A percentile compares a stretch with the other conserved stretches of the same genome.
Conservation (phyloP, 2,113 vertebrate species). For the Heptranchias perlo region DNA sequence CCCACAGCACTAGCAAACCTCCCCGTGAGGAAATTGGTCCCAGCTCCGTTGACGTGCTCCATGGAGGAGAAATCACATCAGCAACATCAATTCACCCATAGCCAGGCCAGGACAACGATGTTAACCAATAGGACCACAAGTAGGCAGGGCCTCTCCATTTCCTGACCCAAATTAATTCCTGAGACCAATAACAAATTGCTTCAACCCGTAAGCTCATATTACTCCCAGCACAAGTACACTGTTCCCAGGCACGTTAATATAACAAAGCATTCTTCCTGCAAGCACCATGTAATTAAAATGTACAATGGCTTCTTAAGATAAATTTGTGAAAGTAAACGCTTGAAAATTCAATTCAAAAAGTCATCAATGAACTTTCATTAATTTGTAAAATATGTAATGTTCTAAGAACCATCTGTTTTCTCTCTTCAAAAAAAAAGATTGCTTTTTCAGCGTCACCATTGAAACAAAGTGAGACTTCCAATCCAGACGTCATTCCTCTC, state of each 20-base stretch:
- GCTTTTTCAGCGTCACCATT: neutral
- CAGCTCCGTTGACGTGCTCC: too few relatives aligned
- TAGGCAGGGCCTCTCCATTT: too few relatives aligned
- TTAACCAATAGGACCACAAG: too few relatives aligned
- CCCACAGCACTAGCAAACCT: too few relatives aligned
- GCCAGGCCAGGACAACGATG: too few relatives aligned
- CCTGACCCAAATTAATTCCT: neutral
- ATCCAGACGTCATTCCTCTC: neutral
- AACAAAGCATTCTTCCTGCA: neutral
- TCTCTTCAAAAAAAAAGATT: neutral
- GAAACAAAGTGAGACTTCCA: neutral
- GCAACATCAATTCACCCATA: neutral
- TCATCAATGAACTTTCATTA: neutral
- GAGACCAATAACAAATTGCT: neutral
- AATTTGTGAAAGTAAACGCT: neutral
- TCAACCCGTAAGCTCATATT: neutral
- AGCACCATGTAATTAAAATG: neutral
- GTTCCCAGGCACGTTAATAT: neutral
- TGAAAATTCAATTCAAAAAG: conserved; percentile 7
- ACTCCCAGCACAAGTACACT: neutral
- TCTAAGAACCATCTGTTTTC: neutral
- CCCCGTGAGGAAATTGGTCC: too few relatives aligned
- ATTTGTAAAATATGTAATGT: neutral
- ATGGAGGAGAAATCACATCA: neutral
- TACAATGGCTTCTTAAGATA: neutral